Evolutionary conservation across 2,888 invertebrate species (phyloP), one percentile per base, ranked within the genome.

Genomic region (Lysandra coridon): DNA sequence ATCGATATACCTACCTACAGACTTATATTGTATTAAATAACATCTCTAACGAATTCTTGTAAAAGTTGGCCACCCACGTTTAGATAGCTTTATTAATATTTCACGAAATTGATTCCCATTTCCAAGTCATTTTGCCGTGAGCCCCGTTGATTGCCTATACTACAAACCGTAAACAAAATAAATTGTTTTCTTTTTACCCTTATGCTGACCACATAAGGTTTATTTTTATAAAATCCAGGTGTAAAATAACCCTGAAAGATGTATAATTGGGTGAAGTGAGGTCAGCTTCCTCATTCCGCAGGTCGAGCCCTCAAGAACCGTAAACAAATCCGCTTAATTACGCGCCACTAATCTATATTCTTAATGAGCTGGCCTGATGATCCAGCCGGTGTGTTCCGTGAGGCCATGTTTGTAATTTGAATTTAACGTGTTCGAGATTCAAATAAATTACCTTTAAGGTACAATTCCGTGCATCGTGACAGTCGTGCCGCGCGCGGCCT

Each of bases 71-170:
- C 12, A 53, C 57, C 53, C 76, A 53, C 6, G 76, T 53, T 49
- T 30, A 75, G 62, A 44, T 74, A 44, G 75, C 14, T 17, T 57
- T 57, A 57, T 57, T 17, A 57, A 57, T 57, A 57, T 57, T 74
- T 53, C n/a, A 75, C 62, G 33, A 79, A 79, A 79, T 79, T 79
- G 79, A 79, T 79, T 79, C 62, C n/a, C n/a, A 79, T 75, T 79
- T 75, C 75, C 44, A 17, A 79, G 75, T 62, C 64, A 75, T 79
- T 75, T 75, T 12, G 44, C 37, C 75, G 44, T 40, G 40, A 33
- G 40, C 74, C 74, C 62, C 33, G 30, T 62, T 60, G 76, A 76
- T 79, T 79, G 79, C 75, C 30, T 64, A 14, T 17, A 4, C 30
- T 64, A 14, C 57, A 4, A 17, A 49, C 49, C 49, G 49, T 49